Percentiles rank a stretch among this genome's conserved stretches.
These are phyloP conservation scores for Pseudolaguvia tuberculata DNA, from an alignment of 2,113 vertebrate species.

Conservation along the genomic window DNA sequence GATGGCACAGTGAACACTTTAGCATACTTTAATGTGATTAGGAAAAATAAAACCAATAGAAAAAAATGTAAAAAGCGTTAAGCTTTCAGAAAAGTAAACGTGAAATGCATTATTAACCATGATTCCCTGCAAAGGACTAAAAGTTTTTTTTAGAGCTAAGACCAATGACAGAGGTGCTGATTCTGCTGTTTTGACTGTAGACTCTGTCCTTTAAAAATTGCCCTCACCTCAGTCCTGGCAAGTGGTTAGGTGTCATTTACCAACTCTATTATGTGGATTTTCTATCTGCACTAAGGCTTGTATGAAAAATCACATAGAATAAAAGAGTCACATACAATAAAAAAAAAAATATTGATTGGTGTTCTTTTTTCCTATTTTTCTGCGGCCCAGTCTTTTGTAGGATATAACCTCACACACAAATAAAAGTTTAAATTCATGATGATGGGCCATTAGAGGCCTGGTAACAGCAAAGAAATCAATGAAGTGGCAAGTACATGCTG, in stretches of 20 bases:
- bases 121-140: slow-evolving; percentile 49
- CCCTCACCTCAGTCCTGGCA: slow-evolving; percentile 47
- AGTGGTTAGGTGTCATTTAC: slow-evolving; percentile 56
- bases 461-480: slow-evolving; percentile 25
- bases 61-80: slow-evolving; percentile 51
- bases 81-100: slow-evolving; percentile 60
- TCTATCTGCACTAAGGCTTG: slow-evolving; percentile 52
- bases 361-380: slow-evolving; percentile 17
- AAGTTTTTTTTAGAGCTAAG: slow-evolving; percentile 56
- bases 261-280: slow-evolving; percentile 38
- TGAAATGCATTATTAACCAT: slow-evolving; percentile 12
- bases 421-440: slow-evolving; percentile 51
- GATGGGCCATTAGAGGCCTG: slow-evolving; percentile 50
- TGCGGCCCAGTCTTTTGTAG: slow-evolving; percentile 17
- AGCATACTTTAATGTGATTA: slow-evolving; percentile 5
- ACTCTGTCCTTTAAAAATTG: slow-evolving; percentile 35
- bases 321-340: slow-evolving; percentile 16
- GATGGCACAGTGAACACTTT: not conserved
- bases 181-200: slow-evolving; percentile 53
- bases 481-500: slow-evolving; percentile 18
- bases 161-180: slow-evolving; percentile 60
- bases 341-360: slow-evolving; percentile 51
- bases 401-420: slow-evolving; percentile 44
- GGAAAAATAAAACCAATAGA: not conserved
- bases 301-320: slow-evolving; percentile 25